These are phyloP conservation scores for Microcebus jonahi DNA, from an alignment of 2,113 vertebrate genomes.

Conservation along the genomic window DNA sequence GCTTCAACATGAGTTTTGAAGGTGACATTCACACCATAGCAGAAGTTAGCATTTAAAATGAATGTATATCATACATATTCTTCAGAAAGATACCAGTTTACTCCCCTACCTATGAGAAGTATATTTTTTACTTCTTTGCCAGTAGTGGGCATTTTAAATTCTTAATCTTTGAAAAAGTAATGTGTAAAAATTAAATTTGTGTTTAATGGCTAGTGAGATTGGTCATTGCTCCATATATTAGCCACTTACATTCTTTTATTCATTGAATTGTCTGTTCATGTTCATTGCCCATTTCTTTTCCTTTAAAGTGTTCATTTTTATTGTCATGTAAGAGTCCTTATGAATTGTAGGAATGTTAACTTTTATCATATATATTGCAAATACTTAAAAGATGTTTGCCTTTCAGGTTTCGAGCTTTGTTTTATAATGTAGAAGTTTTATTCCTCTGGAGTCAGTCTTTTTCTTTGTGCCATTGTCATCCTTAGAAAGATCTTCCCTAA, in stretches of 20 bases:
- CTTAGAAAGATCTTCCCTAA: not conserved
- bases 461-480: not conserved
- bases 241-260: not conserved
- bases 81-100: constrained; percentile 1
- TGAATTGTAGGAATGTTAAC: not conserved
- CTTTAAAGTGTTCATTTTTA: constrained; percentile 17
- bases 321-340: not conserved
- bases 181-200: constrained; percentile 18
- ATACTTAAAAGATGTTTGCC: not conserved
- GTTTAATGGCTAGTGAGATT: not conserved
- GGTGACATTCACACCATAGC: not conserved
- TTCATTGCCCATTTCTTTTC: not conserved
- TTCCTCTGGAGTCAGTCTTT: not conserved
- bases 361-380: not conserved
- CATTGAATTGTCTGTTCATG: not conserved
- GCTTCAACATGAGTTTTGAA: not conserved
- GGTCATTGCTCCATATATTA: not conserved
- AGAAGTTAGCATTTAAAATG: not conserved
- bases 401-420: not conserved
- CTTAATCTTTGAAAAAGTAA: not conserved
- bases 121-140: not conserved
- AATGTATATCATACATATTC: not conserved
- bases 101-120: not conserved
- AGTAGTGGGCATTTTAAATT: not conserved
- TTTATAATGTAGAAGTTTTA: not conserved